Evolutionary conservation across 2,888 invertebrate species (phyloP).

Genomic region (Conchocele bisecta): DNA sequence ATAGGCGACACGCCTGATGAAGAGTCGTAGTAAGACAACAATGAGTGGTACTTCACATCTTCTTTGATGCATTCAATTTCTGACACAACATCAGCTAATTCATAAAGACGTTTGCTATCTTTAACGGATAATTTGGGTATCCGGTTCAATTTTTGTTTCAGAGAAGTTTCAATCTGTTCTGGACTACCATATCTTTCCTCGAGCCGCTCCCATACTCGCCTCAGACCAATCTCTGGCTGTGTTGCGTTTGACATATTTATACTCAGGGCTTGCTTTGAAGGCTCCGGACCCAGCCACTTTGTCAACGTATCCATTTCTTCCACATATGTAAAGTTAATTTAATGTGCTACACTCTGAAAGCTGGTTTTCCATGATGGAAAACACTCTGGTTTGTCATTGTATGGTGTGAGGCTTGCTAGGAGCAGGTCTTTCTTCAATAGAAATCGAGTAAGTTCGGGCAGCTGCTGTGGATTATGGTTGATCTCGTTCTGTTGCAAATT

Average conservation of each 20-base stretch:
- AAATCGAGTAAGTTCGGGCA: no score
- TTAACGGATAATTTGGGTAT: background rate
- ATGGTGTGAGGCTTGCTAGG: background rate
- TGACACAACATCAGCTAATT: slow-evolving; percentile 9
- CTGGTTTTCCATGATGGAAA: background rate
- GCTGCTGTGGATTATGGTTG: no score
- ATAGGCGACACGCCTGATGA: slow-evolving; percentile 22
- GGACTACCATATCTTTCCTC: background rate
- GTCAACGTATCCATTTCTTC: background rate
- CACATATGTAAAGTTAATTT: background rate
- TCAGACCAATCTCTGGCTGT: background rate
- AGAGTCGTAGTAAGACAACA: slow-evolving; percentile 25
- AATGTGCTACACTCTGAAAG: slow-evolving; percentile 1
- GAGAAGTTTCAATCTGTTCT: background rate
- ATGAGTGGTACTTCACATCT: slow-evolving; percentile 1
- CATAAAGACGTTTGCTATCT: background rate
- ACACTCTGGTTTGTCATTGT: background rate
- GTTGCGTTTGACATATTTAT: background rate
- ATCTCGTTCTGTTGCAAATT: no score
- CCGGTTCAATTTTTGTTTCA: background rate
- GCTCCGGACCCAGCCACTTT: background rate
- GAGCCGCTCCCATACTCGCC: background rate
- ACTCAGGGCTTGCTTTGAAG: background rate
- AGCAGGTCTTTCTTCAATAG: background rate
- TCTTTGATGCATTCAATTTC: slow-evolving; percentile 19